Conservation (phyloP, 2,797 vertebrate genomes). For the Aldrovandia affinis region DNA sequence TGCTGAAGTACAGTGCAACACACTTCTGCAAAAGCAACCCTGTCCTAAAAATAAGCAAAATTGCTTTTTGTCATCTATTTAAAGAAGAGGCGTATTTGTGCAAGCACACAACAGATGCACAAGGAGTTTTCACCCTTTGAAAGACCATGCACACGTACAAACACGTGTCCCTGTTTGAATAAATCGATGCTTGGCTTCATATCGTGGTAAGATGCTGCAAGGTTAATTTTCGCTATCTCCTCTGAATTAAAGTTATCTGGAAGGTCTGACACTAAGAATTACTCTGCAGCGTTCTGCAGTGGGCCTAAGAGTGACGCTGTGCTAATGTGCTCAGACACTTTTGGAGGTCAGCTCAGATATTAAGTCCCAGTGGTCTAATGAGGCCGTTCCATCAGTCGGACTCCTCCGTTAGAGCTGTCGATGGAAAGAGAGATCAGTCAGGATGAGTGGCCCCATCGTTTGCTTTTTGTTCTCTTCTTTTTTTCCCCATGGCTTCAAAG, state of each 20-base stretch:
- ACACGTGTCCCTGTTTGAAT: background rate
- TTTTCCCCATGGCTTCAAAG: constrained; percentile 54
- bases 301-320: background rate
- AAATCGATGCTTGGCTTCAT: background rate
- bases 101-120: background rate
- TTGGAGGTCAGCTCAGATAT: background rate
- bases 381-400: constrained; percentile 28
- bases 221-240: background rate
- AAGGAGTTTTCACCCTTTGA: background rate
- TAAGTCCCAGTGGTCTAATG: constrained; percentile 16
- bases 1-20: too few relatives aligned
- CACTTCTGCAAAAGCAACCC: too few relatives aligned
- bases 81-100: too few relatives aligned
- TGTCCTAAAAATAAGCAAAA: too few relatives aligned
- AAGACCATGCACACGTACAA: background rate
- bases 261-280: background rate
- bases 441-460: constrained; percentile 49
- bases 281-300: background rate
- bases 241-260: background rate
- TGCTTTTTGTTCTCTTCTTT: constrained; percentile 56
- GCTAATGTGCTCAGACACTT: background rate
- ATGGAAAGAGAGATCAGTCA: constrained; percentile 41
- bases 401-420: background rate
- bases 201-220: background rate
- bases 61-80: too few relatives aligned